Evolutionary conservation across 1,140 invertebrate species (phyloP), one percentile per base, ranked within the genome.

Genomic region (Probaryconus sp.): DNA sequence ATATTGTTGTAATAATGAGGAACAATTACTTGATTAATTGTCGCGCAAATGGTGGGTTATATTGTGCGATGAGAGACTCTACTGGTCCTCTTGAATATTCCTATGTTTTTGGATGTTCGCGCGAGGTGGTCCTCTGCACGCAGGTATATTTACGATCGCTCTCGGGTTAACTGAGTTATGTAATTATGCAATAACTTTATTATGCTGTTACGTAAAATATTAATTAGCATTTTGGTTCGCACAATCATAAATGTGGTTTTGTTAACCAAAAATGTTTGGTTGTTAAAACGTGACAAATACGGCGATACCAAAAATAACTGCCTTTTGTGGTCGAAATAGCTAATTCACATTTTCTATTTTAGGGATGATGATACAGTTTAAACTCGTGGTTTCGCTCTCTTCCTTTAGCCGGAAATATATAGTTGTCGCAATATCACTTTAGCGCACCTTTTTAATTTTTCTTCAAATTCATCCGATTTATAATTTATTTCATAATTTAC

Each of bases 151-250:
- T 71, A 63, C 50, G 67, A 56, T 63, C 51, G 20, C 60, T 58
- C 37, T 56, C 14, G 35, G 68, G 60, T 64, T 64, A 64, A 64
- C 58, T 55, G 50, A 51, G 51, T 71, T 56, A 71, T 58, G 60
- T 71, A 64, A 71, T 71, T 71, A 71, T 28, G 33, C 58, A 51
- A 71, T 71, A 71, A 71, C 68, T 56, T 71, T 71, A 64, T 64
- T 64, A 64, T 35, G 68, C 20, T 43, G 43, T 64, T 71, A 71
- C 51, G 43, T 71, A 50, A 50, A 71, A 56, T 48, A 71, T 63
- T 63, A 71, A 71, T 63, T 71, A 71, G 55, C 60, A 71, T 71
- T 71, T 71, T 71, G 68, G 61, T 71, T 53, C 50, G 58, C 48
- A 13, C 68, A 21, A 51, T 30, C 68, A 63, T 63, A 64, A 64